Percentiles rank a stretch among this genome's conserved stretches.
Conservation (phyloP, 2,113 vertebrate species). For the Macroglossus sobrinus region DNA sequence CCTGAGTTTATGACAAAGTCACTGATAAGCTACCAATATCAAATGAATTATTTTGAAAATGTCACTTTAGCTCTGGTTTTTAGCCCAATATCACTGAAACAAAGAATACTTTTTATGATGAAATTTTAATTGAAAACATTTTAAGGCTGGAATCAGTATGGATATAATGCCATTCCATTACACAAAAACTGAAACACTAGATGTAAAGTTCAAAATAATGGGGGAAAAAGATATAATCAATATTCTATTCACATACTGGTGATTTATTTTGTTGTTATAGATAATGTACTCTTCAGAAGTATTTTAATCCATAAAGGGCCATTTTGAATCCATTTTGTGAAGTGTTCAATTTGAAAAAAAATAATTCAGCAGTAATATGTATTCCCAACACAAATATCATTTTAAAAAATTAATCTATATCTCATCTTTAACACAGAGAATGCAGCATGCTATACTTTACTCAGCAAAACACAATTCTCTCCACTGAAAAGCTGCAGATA, state of each 20-base stretch:
- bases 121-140: conserved; percentile 23
- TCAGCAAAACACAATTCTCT: conserved; percentile 49
- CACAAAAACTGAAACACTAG: conserved; percentile 29
- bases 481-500: conserved; percentile 2
- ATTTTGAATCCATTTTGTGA: conserved; percentile 54
- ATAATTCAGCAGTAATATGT: conserved; percentile 56
- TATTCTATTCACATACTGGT: conserved; percentile 43
- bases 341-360: conserved; percentile 52
- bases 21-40: neutral
- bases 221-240: conserved; percentile 9
- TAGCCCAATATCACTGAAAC: neutral
- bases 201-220: conserved; percentile 37
- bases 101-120: neutral
- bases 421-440: neutral
- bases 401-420: conserved; percentile 66
- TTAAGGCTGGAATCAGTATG: neutral
- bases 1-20: neutral
- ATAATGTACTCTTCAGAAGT: conserved; percentile 46
- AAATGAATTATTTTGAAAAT: conserved; percentile 30
- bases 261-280: conserved; percentile 55
- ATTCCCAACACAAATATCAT: conserved; percentile 48
- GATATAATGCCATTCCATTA: neutral
- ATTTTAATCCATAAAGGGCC: conserved; percentile 61
- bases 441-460: conserved; percentile 30
- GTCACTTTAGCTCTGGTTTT: conserved; percentile 31